Evolutionary conservation across 2,797 vertebrate genomes (phyloP), one percentile per base, ranked within the genome.

Genomic region (Mastacembelus armatus): DNA sequence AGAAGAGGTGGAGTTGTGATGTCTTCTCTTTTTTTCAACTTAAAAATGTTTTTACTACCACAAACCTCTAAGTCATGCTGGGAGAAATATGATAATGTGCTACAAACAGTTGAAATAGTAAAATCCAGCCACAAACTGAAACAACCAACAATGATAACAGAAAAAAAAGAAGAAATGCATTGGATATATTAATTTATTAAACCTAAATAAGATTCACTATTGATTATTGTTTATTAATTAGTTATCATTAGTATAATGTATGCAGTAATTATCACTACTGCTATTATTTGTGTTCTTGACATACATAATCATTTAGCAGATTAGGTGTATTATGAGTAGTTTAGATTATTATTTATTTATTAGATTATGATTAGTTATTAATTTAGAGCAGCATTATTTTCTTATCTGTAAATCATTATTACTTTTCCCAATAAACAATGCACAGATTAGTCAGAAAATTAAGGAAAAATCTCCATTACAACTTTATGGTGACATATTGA

Each of bases 1-100:
- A 21, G 26, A 26, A 43, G 55, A 70, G 57, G 5, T 21, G 29
- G 9, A 66, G 58, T 26, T 38, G 16, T 33, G 33, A 19, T 47
- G 30, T 50, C 16, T 39, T 55, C 43, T 11, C 56, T 48, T 47
- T 21, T 38, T 29, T 32, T 32, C 9, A 52, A 44, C 10, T 47
- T 52, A 4, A 21, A 57, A 47, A 4, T 19, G 11, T 60, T 50
- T 42, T 1, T 57, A 30, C 30, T 3, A 22, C 2, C 15, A 44
- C 33, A 8, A 56, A 63, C 32, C 18, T 57, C 4, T 4, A 35
- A 1, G 2, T 42, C n/a, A 22, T 1, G 10, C 11, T 15, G 30
- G 19, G 8, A 19, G n/a, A 15, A 49, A 47, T 63, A 38, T 10
- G 15, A 11, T 47, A 19, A 38, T 10, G 27, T 27, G 7, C 15